These are phyloP conservation scores for Thermophis baileyi DNA, from an alignment of 2,113 vertebrate genomes.

Conservation along the genomic window DNA sequence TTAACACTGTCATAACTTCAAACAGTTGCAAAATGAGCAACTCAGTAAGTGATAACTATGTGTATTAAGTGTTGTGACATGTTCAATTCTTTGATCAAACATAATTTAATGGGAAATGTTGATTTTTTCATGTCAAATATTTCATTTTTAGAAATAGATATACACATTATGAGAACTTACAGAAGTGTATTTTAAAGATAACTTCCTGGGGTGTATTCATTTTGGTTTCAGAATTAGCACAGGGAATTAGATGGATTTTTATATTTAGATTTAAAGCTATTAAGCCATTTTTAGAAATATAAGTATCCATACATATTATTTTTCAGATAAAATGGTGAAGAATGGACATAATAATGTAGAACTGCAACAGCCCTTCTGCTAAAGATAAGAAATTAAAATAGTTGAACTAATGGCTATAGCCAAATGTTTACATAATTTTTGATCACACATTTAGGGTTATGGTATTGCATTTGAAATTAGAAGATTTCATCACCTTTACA, in stretches of 20 bases:
- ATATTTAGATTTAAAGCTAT: neutral
- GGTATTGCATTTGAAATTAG: slow-evolving; percentile 41
- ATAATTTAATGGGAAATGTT: neutral
- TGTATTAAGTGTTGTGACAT: neutral
- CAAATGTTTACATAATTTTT: neutral
- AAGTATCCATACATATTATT: neutral
- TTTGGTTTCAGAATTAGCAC: neutral
- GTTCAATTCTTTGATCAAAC: neutral
- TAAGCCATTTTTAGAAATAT: neutral
- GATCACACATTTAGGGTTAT: neutral
- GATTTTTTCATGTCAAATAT: neutral
- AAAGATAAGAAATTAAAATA: neutral
- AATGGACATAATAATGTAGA: neutral
- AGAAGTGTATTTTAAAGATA: neutral
- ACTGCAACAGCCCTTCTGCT: neutral
- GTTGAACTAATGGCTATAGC: neutral
- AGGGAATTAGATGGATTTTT: neutral
- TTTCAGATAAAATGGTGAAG: neutral
- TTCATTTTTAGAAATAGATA: neutral
- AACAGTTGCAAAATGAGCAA: neutral
- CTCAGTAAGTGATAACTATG: neutral
- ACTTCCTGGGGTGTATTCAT: neutral
- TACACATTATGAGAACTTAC: neutral
- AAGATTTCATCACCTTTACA: neutral
- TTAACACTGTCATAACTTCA: neutral